A percentile compares a stretch with the other conserved stretches of the same genome.
These are phyloP conservation scores for Rhynchophorus ferrugineus DNA, from an alignment of 1,140 invertebrate species.

Conservation along the genomic window DNA sequence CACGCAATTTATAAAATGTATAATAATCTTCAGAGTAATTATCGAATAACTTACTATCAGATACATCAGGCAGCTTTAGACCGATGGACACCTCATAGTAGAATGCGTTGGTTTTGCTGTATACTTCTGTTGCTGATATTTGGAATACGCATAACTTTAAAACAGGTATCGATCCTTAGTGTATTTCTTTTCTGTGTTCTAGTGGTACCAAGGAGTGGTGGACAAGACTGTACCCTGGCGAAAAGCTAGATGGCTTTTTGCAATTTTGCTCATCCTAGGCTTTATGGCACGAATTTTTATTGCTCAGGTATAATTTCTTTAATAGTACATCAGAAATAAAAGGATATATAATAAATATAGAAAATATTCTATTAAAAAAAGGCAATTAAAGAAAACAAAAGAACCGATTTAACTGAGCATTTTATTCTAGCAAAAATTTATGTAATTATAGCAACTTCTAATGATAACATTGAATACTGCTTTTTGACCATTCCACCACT, in stretches of 20 bases:
- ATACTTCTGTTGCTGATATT: slow-evolving; percentile 49
- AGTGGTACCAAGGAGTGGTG: slow-evolving; percentile 41
- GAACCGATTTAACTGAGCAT: too few species aligned
- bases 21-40: too few species aligned
- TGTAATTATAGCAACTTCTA: too few species aligned
- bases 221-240: slow-evolving; percentile 40
- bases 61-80: slow-evolving; percentile 45
- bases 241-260: slow-evolving; percentile 35
- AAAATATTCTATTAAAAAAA: too few species aligned
- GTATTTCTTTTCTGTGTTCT: slow-evolving; percentile 36
- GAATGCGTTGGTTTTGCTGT: slow-evolving; percentile 50
- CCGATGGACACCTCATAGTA: slow-evolving; percentile 57
- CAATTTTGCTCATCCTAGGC: slow-evolving; percentile 30
- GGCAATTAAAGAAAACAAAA: too few species aligned
- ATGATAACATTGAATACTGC: too few species aligned
- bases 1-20: too few species aligned
- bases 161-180: slow-evolving; percentile 46
- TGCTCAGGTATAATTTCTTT: slow-evolving; percentile 35
- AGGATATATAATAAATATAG: not conserved
- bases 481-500: too few species aligned
- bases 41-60: slow-evolving; percentile 22
- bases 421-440: too few species aligned
- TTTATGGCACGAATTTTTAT: slow-evolving; percentile 37
- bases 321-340: not conserved
- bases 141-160: slow-evolving; percentile 51